Base-by-base conservation (phyloP, 1,140 invertebrate genomes). In the Episyrphus balteatus region DNA sequence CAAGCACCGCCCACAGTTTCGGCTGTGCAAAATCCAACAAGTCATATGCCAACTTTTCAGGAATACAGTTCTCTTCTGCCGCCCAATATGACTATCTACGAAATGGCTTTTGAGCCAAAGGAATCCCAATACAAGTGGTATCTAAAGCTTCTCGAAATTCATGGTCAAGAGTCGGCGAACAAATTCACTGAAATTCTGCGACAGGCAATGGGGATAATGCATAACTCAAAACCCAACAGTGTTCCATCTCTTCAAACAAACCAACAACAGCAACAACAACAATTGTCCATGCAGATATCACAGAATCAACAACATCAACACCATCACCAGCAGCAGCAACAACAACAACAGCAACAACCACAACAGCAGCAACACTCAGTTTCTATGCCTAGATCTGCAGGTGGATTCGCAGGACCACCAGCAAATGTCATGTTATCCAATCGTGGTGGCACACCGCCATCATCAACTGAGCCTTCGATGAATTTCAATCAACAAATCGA, bases 61-160 rank as follows among this genome's bases (percentile, higher is more conserved):
- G 66, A 68, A 37, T 52, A 50, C 44, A 43, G 49, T 31, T 38
- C 51, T 32, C 47, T 70, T 18, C 49, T 65, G 51, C 61, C 66
- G n/a, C 60, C 68, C 10, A 68, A 68, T 51, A 60, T 68, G 19
- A 65, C 49, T 47, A 66, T 68, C 46, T 68, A 63, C 37, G 66
- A 68, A 17, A 68, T 68, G 65, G 60, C 62, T 3, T 61, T 61
- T 33, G 62, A 66, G 39, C 52, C 66, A 1, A 67, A 66, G 51
- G 66, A 68, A 31, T 58, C 60, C 45, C 66, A 70, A 48, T 66
- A 66, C 31, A 65, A 66, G 43, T 68, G 63, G 63, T 69, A 62
- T 34, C 47, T 59, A 7, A 65, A 65, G 17, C 55, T 68, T 7
- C 49, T 60, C 5, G 63, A 69, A 38, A 57, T 55, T 0, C 61